A percentile compares a stretch with the other conserved stretches of the same genome.
phyloP scores from a whole-genome alignment of 2,888 invertebrate species.

The Alsophila aescularia region DNA sequence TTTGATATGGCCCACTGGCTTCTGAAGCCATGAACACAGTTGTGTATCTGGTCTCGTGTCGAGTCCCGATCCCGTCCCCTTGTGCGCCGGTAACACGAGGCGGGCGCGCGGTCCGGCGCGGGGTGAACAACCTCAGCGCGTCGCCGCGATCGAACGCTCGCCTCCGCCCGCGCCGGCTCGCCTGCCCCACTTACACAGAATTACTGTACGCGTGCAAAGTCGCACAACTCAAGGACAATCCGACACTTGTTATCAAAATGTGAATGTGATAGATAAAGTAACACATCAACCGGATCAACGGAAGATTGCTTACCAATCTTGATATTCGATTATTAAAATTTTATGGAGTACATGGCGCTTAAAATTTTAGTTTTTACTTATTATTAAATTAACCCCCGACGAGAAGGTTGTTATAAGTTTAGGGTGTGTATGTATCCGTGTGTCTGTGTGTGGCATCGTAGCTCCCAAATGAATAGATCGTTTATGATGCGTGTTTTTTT shows the following conservation, averaged over 20 bases:
- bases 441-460: too few relatives aligned
- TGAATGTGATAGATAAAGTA: not conserved
- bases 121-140: slow-evolving; percentile 78
- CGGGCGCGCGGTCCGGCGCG: slow-evolving; percentile 48
- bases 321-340: too few relatives aligned
- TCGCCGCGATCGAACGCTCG: slow-evolving; percentile 73
- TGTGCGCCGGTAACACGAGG: slow-evolving; percentile 15
- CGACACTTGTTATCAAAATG: slow-evolving; percentile 2
- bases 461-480: too few relatives aligned
- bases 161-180: slow-evolving; percentile 43
- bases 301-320: too few relatives aligned
- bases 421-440: too few relatives aligned
- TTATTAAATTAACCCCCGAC: too few relatives aligned
- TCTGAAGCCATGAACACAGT: not conserved
- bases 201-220: slow-evolving; percentile 47
- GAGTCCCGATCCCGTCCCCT: slow-evolving; percentile 5
- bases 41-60: not conserved
- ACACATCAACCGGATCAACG: too few relatives aligned
- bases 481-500: too few relatives aligned
- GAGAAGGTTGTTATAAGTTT: too few relatives aligned
- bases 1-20: not conserved
- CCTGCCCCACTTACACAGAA: slow-evolving; percentile 51
- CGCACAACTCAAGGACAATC: slow-evolving; percentile 20
- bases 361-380: too few relatives aligned
- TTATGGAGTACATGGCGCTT: too few relatives aligned